A percentile compares a stretch with the other conserved stretches of the same genome.
Evolutionary conservation across 2,797 vertebrate species (phyloP).

Genomic region (Halcyon smyrnensis): DNA sequence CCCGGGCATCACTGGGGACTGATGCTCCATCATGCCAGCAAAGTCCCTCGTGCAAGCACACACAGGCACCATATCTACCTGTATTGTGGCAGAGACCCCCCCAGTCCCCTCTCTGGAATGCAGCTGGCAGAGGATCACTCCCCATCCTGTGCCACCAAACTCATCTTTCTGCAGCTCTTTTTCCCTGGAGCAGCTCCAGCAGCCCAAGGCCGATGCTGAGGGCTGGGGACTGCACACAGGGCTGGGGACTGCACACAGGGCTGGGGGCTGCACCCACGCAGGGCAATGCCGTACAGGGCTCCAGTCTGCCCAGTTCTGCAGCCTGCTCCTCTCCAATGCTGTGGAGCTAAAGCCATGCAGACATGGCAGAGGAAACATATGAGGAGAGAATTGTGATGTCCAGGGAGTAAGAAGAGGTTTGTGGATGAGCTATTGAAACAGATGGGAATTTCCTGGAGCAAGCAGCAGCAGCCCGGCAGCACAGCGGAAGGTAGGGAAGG

Average conservation of each 20-base stretch:
- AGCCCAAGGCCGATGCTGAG: fast-evolving
- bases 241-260: fast-evolving
- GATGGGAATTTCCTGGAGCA: neutral
- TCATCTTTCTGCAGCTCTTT: neutral
- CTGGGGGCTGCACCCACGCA: fast-evolving
- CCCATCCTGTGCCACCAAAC: neutral
- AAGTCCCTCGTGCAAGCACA: neutral
- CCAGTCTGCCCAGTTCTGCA: neutral
- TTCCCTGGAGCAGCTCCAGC: neutral
- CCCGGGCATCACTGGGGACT: fast-evolving
- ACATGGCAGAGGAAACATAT: neutral
- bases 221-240: neutral
- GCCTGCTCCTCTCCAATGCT: neutral
- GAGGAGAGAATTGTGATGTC: neutral
- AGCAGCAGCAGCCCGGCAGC: neutral
- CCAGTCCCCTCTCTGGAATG: neutral
- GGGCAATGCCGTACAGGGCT: neutral
- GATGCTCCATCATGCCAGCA: fast-evolving
- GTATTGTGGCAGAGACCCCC: neutral
- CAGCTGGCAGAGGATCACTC: neutral
- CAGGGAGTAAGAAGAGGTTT: neutral
- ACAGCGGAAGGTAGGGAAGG: neutral
- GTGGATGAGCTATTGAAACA: neutral
- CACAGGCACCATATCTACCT: fast-evolving
- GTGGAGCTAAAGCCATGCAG: neutral